Base-by-base conservation (phyloP, 1,140 invertebrate genomes). In the Sesamia nonagrioides region DNA sequence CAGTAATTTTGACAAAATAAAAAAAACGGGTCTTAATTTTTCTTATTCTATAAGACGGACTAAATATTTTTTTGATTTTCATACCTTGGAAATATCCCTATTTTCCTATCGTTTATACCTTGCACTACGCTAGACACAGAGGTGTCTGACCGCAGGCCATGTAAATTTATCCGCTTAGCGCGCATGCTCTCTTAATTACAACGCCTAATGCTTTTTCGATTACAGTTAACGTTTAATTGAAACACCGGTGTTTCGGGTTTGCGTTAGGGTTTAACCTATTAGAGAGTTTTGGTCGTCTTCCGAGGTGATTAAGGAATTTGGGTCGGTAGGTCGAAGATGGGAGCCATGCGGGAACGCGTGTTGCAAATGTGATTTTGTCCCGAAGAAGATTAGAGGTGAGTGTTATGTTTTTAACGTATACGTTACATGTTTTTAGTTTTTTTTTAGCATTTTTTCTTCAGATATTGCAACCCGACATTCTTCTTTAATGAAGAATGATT, bases 121-220 rank as follows among this genome's bases (percentile, higher is more conserved):
- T 63, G n/a, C 56, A 35, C 56, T n/a, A 17, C 21, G 9, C 27
- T 33, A 18, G 77, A 52, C 37, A 48, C 72, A 48, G 58, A 61
- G 78, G 63, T 80, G 75, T 72, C 78, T 79, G 81, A 86, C 86
- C 84, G 82, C 84, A 85, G 78, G 79, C 72, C 73, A 87, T 84
- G 86, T 84, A 87, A 87, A 87, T 87, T 87, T 86, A 86, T 84
- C 78, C 77, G 58, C 63, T 68, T 15, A 48, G 42, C 58, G 58
- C 42, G 42, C 58, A 63, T 75, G 73, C 73, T 75, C 72, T 75
- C 73, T 75, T 75, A 75, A 75, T 75, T 63, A 75, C 73, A 11
- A 63, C 75, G 79, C 78, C 80, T 89, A 89, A 88, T 88, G 88
- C 83, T 82, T 87, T 89, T 88, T 80, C 85, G 84, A 88, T 89